Base-by-base conservation (phyloP, 2,888 invertebrate genomes). In the Agonopterix subpropinquella region DNA sequence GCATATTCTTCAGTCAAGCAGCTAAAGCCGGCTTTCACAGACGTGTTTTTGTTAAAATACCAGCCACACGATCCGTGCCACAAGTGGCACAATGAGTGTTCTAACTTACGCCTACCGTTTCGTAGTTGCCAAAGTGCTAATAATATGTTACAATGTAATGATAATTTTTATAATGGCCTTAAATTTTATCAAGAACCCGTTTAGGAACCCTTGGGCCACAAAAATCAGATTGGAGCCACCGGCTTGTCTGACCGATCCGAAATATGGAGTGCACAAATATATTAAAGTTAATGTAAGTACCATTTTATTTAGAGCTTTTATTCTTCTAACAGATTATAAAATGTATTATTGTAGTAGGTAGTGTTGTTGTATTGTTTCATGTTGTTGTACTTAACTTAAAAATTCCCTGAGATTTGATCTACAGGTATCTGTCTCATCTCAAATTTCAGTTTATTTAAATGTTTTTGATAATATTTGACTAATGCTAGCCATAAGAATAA, bases 221-320 rank as follows among this genome's bases (percentile, higher is more conserved):
- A 89, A 86, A 58, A 65, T 85, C 50, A 75, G 87, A 48, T 62
- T 85, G 48, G 69, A 77, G 44, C 89, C 90, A 4, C 91, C 91
- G 18, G 55, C 70, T n/a, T 73, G 69, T 52, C 71, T 90, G 1
- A 70, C 68, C 5, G 87, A 90, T 56, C 80, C 88, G 4, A 86
- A 85, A 56, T 88, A 86, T 66, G 90, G 91, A 51, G 67, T 80
- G 8, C 91, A 91, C 58, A 85, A 86, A 55, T 91, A 89, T 59
- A 67, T 89, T 8, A 86, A 88, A 70, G 84, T 89, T 18, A 90
- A 90, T 68, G 90, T 90, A 68, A 86, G 88, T 86, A 66, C 7
- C n/a, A 39, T 39, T 39, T 39, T n/a, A 39, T n/a, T 39, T n/a
- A 9, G n/a, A n/a, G 39, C 28, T 7, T 28, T 2, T 18, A 18